phyloP scores from a whole-genome alignment of 1,140 invertebrate genomes.

The Micrasema minimum region DNA sequence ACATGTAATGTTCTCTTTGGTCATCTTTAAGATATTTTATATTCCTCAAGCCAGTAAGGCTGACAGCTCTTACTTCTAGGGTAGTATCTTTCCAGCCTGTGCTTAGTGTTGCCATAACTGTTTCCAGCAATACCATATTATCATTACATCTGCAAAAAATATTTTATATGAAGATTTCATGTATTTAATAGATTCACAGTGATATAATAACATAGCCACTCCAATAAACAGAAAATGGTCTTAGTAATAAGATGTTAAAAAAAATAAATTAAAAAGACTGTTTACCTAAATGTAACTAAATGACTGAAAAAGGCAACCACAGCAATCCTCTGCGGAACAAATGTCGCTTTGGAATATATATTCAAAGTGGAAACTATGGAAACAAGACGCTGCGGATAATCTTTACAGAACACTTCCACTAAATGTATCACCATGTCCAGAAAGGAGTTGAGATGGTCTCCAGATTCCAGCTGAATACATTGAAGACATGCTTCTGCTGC shows the following conservation, averaged over 20 bases:
- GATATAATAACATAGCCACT: no score
- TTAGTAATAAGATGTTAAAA: no score
- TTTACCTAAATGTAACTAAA: constrained; percentile 62
- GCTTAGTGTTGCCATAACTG: constrained; percentile 68
- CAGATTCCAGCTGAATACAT: constrained; percentile 61
- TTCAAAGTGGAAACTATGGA: constrained; percentile 66
- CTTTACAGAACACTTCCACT: constrained; percentile 60
- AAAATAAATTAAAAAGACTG: no score
- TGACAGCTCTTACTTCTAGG: constrained; percentile 69
- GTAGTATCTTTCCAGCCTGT: constrained; percentile 70
- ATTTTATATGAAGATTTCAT: no score
- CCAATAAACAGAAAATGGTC: no score
- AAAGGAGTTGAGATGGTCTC: constrained; percentile 58
- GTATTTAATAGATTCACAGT: no score
- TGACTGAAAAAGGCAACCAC: constrained; percentile 74
- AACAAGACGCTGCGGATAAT: constrained; percentile 62
- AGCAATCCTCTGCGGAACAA: constrained; percentile 73
- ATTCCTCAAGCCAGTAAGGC: constrained; percentile 71
- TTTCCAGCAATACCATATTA: constrained; percentile 67
- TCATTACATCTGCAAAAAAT: constrained; percentile 61
- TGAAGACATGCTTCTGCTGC: constrained; percentile 57
- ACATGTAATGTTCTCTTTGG: constrained; percentile 54
- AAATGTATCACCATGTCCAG: constrained; percentile 62
- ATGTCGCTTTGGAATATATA: constrained; percentile 66
- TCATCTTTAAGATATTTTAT: constrained; percentile 57